Evolutionary conservation across 2,113 vertebrate species (phyloP).

Genomic region (Crotalus helleri): DNA sequence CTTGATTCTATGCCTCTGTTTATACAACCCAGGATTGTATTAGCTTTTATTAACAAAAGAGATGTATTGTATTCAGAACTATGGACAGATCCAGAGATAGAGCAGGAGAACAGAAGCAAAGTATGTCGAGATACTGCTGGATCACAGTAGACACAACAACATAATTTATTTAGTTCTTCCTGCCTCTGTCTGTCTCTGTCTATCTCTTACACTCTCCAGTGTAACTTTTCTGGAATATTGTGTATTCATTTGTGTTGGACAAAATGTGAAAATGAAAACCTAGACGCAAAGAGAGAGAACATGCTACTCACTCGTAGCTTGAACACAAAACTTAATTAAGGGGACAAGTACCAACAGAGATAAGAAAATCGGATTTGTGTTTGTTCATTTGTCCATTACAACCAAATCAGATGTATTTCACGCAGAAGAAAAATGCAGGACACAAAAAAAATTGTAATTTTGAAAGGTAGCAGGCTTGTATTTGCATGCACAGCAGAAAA

Average conservation of each 20-base stretch:
- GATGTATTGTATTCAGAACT: background rate
- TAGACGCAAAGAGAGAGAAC: slow-evolving; percentile 44
- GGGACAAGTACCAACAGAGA: slow-evolving; percentile 55
- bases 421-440: slow-evolving; percentile 41
- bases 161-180: slow-evolving; percentile 38
- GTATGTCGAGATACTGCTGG: background rate
- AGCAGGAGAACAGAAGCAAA: background rate
- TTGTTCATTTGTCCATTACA: slow-evolving; percentile 1
- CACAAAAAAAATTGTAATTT: background rate
- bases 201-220: slow-evolving; percentile 11
- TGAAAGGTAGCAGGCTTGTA: slow-evolving; percentile 35
- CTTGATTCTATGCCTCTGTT: no score
- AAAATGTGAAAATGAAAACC: slow-evolving; percentile 58
- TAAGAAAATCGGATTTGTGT: slow-evolving; percentile 51
- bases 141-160: background rate
- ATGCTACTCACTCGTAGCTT: slow-evolving; percentile 26
- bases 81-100: slow-evolving; percentile 7
- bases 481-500: slow-evolving; percentile 17
- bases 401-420: slow-evolving; percentile 11
- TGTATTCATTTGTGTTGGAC: slow-evolving; percentile 44
- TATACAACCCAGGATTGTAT: no score
- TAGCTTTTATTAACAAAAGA: background rate
- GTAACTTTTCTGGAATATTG: slow-evolving; percentile 36
- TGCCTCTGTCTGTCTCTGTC: slow-evolving; percentile 1
- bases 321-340: slow-evolving; percentile 57